Evolutionary conservation across 1,140 invertebrate species (phyloP), one percentile per base, ranked within the genome.

Genomic region (Megalonaias nervosa): DNA sequence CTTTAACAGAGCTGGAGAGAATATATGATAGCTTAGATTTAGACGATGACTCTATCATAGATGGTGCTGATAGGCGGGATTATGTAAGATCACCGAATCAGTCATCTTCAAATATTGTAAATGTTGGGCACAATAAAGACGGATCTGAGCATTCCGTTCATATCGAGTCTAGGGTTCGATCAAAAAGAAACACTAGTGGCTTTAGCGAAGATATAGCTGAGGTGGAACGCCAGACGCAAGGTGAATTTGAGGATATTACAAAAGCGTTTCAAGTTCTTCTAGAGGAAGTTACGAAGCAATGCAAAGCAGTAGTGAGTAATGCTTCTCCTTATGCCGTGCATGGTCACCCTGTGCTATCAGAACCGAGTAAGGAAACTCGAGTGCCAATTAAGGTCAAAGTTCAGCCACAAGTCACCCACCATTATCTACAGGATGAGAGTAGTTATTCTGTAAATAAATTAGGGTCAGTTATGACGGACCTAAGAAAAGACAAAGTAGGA

Each of bases 251-350:
- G 57, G 77, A 85, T 26, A 86, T 88, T 19, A 84, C 83, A n/a
- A 86, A 84, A 66, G 86, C 87, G 57, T 88, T 88, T 81, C 86
- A 88, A 69, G 83, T 84, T 65, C 77, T 88, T 31, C 75, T 88
- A 14, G 87, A 86, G 71, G 87, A 88, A 72, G 86, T 88, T 21
- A 84, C 76, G 9, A 73, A 74, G 17, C 76, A 78, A 57, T 78
- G 76, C 65, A 23, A 67, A 61, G 67, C 66, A 3, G 71, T 78
- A n/a, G 71, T 67, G n/a, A 58, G 61, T 9, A 58, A 55, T 23
- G 67, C 70, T 19, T 67, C 62, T 15, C 57, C 56, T 12, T 21
- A 48, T 48, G 38, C 38, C 38, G 38, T 11, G 11, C 38, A 48
- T 48, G 38, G 38, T 48, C 38, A 48, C 2, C 38, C 38, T 6